Base-by-base conservation (phyloP, 2,888 invertebrate species). In the Augochlorella aurata region DNA sequence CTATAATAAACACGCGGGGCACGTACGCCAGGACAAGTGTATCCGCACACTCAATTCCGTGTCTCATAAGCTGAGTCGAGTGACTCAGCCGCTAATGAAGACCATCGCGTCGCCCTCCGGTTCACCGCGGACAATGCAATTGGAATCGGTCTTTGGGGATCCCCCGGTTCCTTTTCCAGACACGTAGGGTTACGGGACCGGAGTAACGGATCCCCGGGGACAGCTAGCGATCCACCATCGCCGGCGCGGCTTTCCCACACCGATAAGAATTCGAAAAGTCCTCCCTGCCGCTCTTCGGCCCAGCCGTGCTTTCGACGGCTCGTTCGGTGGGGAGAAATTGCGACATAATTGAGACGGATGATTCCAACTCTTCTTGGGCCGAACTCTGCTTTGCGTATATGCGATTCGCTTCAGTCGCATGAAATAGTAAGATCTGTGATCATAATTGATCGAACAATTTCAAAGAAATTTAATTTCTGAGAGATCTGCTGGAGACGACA, bases 41-140 rank as follows among this genome's bases (percentile, higher is more conserved):
- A 77, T 38, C 61, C 18, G 58, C 50, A 65, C 58, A n/a, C 38
- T 77, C 66, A 58, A 74, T 72, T 66, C 49, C 49, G 24, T 45
- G 76, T 71, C 61, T 78, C 68, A 38, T 29, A 74, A 61, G 74
- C 76, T 74, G 50, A 14, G 38, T 61, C 21, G 77, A 67, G 70
- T 82, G 69, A 79, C 52, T 83, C 75, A 83, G 63, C 52, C 81
- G 67, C 82, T 87, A 87, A 87, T 82, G 84, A 87, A 87, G 82
- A 82, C 63, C 47, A 66, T 78, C 70, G 69, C 44, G 68, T 78
- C 70, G 69, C 76, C 52, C 81, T 66, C 44, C 38, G 65, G 67
- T 85, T 73, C 79, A 71, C 66, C 65, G 74, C 68, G 74, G 74
- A 87, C 85, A 84, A 86, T 84, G 84, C 87, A 87, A 87, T 85